Evolutionary conservation across 2,888 invertebrate species (phyloP).

Genomic region (Deladenus siricidicola): DNA sequence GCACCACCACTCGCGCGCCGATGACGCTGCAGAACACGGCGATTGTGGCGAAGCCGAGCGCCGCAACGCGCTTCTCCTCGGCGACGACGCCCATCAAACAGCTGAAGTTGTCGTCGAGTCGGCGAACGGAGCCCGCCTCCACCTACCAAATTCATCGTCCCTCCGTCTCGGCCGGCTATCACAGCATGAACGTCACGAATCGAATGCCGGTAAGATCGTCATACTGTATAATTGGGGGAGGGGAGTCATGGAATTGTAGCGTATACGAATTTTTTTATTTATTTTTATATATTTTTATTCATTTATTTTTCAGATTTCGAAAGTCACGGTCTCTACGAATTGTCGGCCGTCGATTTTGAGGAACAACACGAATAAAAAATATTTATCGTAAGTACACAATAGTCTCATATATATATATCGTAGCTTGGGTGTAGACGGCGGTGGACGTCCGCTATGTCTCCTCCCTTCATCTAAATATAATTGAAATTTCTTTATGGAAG

Average conservation of each 20-base stretch:
- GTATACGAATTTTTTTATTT: slow-evolving; percentile 7
- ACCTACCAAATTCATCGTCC: too few relatives aligned
- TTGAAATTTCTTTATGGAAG: too few relatives aligned
- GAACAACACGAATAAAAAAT: slow-evolving; percentile 5
- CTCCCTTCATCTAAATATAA: too few relatives aligned
- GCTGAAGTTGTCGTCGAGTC: slow-evolving; percentile 24
- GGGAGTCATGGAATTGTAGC: slow-evolving; percentile 11
- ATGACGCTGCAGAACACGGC: not conserved
- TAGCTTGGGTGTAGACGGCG: too few relatives aligned
- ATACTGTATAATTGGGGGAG: too few relatives aligned
- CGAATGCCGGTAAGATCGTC: too few relatives aligned
- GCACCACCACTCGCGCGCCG: not conserved
- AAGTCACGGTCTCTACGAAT: slow-evolving; percentile 27
- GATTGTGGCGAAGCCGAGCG: not conserved
- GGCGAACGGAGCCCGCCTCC: too few relatives aligned
- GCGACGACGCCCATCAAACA: slow-evolving; percentile 50
- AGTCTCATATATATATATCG: too few relatives aligned
- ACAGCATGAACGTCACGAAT: not conserved
- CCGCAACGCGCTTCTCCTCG: slow-evolving; percentile 26
- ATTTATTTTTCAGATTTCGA: slow-evolving; percentile 25
- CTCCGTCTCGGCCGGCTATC: not conserved
- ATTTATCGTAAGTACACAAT: not conserved
- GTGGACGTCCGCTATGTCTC: too few relatives aligned
- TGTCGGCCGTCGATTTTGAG: slow-evolving; percentile 9
- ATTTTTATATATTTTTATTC: not conserved